Conservation (phyloP, 1,140 invertebrate species). For the Drosophila sp. region DNA sequence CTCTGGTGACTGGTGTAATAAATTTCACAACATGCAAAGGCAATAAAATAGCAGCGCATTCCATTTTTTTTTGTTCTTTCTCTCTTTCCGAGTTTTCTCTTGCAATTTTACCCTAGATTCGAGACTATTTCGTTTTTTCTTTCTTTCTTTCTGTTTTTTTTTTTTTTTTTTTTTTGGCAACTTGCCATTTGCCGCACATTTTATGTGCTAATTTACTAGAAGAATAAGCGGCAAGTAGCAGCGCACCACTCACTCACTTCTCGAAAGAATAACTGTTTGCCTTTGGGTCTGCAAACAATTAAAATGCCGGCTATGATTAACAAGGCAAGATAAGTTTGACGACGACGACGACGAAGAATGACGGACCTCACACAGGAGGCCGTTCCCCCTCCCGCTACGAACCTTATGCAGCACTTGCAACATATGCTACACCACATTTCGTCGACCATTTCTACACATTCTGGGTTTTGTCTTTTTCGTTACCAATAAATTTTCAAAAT, state of each 20-base stretch:
- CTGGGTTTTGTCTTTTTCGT: conserved; percentile 34
- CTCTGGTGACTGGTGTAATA: conserved; percentile 46
- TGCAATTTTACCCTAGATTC: conserved; percentile 76
- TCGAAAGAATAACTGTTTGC: conserved; percentile 43
- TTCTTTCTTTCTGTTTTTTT: conserved; percentile 17
- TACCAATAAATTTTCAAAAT: conserved; percentile 75
- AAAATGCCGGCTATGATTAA: conserved; percentile 72
- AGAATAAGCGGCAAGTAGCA: background rate
- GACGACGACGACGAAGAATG: conserved; percentile 47
- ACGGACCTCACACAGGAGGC: conserved; percentile 55
- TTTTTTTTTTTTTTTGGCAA: conserved; percentile 57
- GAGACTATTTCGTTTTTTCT: conserved; percentile 39
- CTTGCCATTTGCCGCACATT: conserved; percentile 57
- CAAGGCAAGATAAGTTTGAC: conserved; percentile 67
- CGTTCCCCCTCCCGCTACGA: background rate
- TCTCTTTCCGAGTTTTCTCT: conserved; percentile 43
- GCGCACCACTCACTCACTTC: background rate
- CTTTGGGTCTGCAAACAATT: conserved; percentile 68
- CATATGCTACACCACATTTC: conserved; percentile 73
- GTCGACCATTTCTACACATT: conserved; percentile 35
- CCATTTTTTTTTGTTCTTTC: conserved; percentile 34
- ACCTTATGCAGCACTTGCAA: conserved; percentile 27
- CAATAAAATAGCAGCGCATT: conserved; percentile 74
- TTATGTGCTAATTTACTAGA: conserved; percentile 64
- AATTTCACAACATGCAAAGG: conserved; percentile 75